Conservation (phyloP, 1,140 invertebrate species). For the Drosophila takahashii region DNA sequence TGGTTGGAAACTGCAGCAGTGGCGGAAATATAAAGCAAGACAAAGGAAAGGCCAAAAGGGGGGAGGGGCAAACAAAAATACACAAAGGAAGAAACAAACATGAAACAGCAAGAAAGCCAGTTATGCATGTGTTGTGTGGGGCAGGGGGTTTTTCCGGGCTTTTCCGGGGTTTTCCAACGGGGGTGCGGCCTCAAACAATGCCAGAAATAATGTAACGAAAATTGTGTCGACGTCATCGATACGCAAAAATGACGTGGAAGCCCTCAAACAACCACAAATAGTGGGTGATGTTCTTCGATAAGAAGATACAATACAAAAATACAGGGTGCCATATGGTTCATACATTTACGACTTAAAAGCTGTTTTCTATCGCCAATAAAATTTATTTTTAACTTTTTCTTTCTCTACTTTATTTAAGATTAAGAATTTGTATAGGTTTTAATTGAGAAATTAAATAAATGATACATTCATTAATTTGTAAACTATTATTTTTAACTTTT, state of each 20-base stretch:
- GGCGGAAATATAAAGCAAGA: constrained; percentile 65
- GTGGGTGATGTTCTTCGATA: not conserved
- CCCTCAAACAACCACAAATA: constrained; percentile 11
- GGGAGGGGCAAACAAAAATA: constrained; percentile 32
- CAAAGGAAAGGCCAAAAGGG: constrained; percentile 37
- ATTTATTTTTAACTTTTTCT: too few relatives aligned
- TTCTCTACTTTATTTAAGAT: not conserved
- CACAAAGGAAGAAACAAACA: constrained; percentile 43
- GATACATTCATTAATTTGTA: too few relatives aligned
- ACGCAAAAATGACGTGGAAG: constrained; percentile 62
- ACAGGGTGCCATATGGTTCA: not conserved
- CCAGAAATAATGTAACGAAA: constrained; percentile 63
- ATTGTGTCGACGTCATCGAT: constrained; percentile 78
- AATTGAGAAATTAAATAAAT: too few relatives aligned
- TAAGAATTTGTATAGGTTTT: too few relatives aligned
- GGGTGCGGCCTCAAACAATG: constrained; percentile 55
- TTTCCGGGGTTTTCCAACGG: not conserved
- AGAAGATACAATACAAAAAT: not conserved
- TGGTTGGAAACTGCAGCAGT: constrained; percentile 58
- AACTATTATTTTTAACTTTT: too few relatives aligned
- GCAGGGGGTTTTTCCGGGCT: not conserved
- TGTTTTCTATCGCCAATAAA: too few relatives aligned
- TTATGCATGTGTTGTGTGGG: constrained; percentile 13
- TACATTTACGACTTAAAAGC: not conserved
- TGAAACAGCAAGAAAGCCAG: constrained; percentile 27